These are phyloP conservation scores for Aurelia aurita DNA, from an alignment of 30 jellyfish, hydroid and myxozoan species.

Conservation along the genomic window DNA sequence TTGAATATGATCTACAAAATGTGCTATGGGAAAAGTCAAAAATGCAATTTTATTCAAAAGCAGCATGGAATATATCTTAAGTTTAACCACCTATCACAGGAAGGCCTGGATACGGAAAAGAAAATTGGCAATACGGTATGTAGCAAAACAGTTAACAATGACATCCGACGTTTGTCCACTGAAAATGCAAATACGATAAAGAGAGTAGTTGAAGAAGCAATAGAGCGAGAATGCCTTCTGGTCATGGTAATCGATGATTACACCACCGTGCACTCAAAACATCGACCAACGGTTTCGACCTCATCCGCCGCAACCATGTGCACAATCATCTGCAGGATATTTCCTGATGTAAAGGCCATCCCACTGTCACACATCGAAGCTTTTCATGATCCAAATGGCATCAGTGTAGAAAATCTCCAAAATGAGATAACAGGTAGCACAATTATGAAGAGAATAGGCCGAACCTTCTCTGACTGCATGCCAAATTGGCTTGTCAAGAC, in stretches of 20 bases:
- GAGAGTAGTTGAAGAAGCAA: constrained; percentile 13
- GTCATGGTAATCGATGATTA: constrained; percentile 21
- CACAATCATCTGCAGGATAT: background rate
- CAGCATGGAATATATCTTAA: constrained; percentile 23
- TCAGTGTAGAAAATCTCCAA: background rate
- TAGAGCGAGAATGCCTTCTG: background rate
- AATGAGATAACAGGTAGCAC: background rate
- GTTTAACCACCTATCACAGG: constrained; percentile 25
- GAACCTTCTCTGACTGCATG: background rate
- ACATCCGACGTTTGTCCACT: background rate
- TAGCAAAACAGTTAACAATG: constrained; percentile 42
- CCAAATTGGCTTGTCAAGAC: background rate
- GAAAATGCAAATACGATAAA: constrained; percentile 4
- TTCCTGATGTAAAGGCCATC: background rate
- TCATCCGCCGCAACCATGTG: background rate
- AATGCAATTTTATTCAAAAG: constrained; percentile 11
- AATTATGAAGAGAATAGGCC: background rate
- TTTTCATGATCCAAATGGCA: background rate
- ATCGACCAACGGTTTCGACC: background rate
- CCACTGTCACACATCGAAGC: background rate
- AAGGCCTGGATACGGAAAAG: constrained; percentile 26
- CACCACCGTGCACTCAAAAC: constrained; percentile 29
- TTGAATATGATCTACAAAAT: background rate
- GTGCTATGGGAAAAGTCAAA: background rate
- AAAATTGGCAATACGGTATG: constrained; percentile 20